Conservation (phyloP, 2,888 invertebrate genomes). For the Netelia inedita region DNA sequence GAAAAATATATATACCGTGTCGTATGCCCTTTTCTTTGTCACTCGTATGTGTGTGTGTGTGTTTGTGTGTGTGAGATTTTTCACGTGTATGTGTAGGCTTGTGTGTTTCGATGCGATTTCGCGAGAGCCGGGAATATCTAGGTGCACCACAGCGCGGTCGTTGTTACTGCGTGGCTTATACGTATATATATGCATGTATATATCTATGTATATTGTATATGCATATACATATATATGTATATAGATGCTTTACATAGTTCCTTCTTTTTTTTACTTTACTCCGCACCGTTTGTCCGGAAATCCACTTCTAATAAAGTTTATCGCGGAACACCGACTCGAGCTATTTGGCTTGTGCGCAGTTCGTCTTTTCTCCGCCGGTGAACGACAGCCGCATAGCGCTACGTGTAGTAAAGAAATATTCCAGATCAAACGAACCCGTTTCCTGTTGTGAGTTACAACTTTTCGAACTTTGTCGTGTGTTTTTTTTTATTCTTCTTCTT, state of each 20-base stretch:
- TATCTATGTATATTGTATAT: neutral
- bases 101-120: slow-evolving; percentile 42
- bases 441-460: too few species aligned
- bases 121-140: slow-evolving; percentile 12
- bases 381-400: neutral
- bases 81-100: neutral
- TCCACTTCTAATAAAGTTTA: slow-evolving; percentile 60
- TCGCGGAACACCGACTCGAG: slow-evolving; percentile 43
- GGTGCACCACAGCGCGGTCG: too few species aligned
- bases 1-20: slow-evolving; percentile 54
- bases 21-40: slow-evolving; percentile 39
- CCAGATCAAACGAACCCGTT: too few species aligned
- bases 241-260: neutral
- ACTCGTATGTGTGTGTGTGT: neutral
- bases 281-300: slow-evolving; percentile 50
- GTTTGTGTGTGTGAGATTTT: slow-evolving; percentile 10
- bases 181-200: neutral
- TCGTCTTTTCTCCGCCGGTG: slow-evolving; percentile 12
- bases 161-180: neutral
- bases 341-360: slow-evolving; percentile 29
- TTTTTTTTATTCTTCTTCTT: neutral
- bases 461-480: neutral
- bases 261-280: slow-evolving; percentile 9
- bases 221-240: neutral
- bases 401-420: slow-evolving; percentile 4